Base-by-base conservation (phyloP, 2,888 invertebrate genomes). In the Ctenicera cuprea region DNA sequence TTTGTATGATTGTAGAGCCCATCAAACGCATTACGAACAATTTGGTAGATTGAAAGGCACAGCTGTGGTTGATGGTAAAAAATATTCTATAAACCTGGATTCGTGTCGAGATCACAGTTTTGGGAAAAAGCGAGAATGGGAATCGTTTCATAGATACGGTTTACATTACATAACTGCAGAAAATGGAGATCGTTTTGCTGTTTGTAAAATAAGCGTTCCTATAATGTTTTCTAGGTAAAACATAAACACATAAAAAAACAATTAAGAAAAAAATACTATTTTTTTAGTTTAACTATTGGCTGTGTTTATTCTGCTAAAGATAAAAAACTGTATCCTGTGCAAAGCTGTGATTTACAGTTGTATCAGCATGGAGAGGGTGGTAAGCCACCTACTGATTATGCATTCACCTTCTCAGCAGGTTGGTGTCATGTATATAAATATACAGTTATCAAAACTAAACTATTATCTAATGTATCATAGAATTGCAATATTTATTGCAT, bases 11-110 rank as follows among this genome's bases (percentile, higher is more conserved):
- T 26, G 18, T 50, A 12, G 93, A 74, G 87, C 90, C 38, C 93
- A 94, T 84, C 93, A 94, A 87, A 91, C 92, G 0, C 94, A 94
- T 84, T 94, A 94, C 83, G 94, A 94, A 81, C 94, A 94, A 86
- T 92, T 92, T 88, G 94, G 94, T 1, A 86, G 86, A 50, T 82
- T 93, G 0, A 86, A 87, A 63, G 93, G 92, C 4, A 87, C 85
- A 0, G 89, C 90, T 0, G 85, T 84, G 22, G 86, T 94, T 9
- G 89, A 91, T 75, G 90, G 89, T 0, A 86, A 86, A 74, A 79
- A 82, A 61, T 88, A 89, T 72, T 74, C 83, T 1, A 78, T 93
- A 0, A 84, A 88, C 20, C 87, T 94, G 82, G 90, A 90, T 14
- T 91, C 92, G 26, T 89, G 93, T 68, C 87, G 94, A 80, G 93